Percentiles rank a stretch among this genome's conserved stretches.
phyloP scores from a whole-genome alignment of 2,797 vertebrate species.

The Cossypha niveicapilla region DNA sequence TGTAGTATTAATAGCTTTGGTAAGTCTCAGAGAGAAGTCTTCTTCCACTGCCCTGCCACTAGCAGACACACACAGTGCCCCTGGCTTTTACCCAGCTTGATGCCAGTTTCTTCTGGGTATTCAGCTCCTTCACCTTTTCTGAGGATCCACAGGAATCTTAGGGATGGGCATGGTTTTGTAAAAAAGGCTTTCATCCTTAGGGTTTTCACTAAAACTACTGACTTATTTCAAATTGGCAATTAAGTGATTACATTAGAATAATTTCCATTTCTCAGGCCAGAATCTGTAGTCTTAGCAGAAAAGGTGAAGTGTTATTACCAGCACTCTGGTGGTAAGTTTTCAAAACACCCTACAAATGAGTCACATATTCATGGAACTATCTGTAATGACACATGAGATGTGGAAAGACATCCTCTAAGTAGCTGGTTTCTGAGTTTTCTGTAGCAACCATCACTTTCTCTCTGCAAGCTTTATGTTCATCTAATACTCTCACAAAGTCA shows the following conservation, averaged over 20 bases:
- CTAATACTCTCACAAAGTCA: background rate
- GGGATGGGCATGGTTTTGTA: background rate
- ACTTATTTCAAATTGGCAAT: background rate
- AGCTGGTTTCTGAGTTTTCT: background rate
- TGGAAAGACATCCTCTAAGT: background rate
- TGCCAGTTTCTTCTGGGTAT: background rate
- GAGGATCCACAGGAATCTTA: background rate
- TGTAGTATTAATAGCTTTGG: background rate
- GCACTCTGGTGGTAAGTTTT: background rate
- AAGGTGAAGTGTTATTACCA: background rate
- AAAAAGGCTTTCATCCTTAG: background rate
- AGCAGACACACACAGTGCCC: background rate
- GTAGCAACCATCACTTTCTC: background rate
- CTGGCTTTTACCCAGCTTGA: background rate
- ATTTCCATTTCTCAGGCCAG: background rate
- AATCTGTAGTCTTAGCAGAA: background rate
- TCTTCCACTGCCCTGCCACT: background rate
- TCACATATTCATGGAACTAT: background rate
- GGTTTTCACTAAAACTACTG: background rate
- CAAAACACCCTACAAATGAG: background rate
- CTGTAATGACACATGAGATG: background rate
- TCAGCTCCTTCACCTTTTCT: background rate
- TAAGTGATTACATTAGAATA: background rate
- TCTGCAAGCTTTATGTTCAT: background rate
- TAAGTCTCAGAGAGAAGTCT: background rate